Evolutionary conservation across 2,888 invertebrate species (phyloP).

Genomic region (Bembecia ichneumoniformis): DNA sequence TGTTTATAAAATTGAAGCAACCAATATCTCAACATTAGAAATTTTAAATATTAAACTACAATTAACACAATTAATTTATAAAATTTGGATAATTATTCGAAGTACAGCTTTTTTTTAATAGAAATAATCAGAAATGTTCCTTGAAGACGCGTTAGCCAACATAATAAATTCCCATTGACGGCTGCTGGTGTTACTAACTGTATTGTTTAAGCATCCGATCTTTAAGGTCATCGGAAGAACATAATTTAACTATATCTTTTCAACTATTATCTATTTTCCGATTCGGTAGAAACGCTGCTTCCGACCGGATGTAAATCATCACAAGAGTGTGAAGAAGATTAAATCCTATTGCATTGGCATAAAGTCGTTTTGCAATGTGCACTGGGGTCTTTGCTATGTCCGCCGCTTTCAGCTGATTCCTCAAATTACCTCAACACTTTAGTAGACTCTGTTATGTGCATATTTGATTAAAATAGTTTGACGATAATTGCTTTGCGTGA

Average conservation of each 20-base stretch:
- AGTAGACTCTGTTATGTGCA: background rate
- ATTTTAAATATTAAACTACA: too few relatives aligned
- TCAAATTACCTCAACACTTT: slow-evolving; percentile 4
- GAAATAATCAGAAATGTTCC: too few relatives aligned
- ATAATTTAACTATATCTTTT: slow-evolving; percentile 54
- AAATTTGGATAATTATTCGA: too few relatives aligned
- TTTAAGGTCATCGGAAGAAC: slow-evolving; percentile 57
- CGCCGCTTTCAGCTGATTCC: slow-evolving; percentile 33
- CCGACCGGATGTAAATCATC: slow-evolving; percentile 27
- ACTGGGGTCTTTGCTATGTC: slow-evolving; percentile 13
- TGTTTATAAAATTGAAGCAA: too few relatives aligned
- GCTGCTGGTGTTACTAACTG: background rate
- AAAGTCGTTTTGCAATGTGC: background rate
- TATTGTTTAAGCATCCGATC: slow-evolving; percentile 30
- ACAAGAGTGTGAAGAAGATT: slow-evolving; percentile 3
- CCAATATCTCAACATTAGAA: too few relatives aligned
- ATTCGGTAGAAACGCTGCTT: slow-evolving; percentile 55
- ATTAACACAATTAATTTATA: too few relatives aligned
- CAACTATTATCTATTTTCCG: slow-evolving; percentile 58
- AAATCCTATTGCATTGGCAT: slow-evolving; percentile 4
- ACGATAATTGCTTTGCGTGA: too few relatives aligned
- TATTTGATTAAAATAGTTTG: background rate
- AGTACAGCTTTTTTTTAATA: too few relatives aligned
- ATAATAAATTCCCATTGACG: too few relatives aligned
- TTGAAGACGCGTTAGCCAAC: too few relatives aligned